Evolutionary conservation across 2,797 vertebrate genomes (phyloP).

Genomic region (Tiaroga cobitis): DNA sequence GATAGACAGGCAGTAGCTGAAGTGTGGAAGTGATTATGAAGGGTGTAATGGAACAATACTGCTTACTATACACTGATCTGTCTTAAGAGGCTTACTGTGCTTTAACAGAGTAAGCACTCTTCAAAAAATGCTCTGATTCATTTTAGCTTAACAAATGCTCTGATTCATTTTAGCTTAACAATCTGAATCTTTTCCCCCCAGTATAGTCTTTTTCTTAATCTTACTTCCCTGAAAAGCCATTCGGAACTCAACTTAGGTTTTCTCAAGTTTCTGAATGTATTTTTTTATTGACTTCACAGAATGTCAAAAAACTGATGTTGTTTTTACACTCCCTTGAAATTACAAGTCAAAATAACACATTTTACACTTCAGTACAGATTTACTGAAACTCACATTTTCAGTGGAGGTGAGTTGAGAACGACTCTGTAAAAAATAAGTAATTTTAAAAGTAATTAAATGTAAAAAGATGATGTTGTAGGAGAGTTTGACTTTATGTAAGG

Average conservation of each 20-base stretch:
- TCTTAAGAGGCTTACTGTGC: conserved; percentile 85
- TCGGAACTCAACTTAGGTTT: neutral
- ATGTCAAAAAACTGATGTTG: neutral
- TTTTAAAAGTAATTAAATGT: neutral
- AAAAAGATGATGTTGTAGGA: neutral
- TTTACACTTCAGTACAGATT: neutral
- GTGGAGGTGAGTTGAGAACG: neutral
- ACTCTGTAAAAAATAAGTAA: neutral
- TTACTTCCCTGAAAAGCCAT: neutral
- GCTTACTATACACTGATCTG: conserved; percentile 88
- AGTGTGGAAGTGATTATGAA: conserved; percentile 18
- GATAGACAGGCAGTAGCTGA: neutral
- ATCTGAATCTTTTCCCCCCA: neutral
- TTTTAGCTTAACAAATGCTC: neutral
- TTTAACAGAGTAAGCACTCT: conserved; percentile 61
- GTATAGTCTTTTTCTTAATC: neutral
- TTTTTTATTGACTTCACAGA: neutral
- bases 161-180: neutral
- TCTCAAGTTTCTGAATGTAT: neutral
- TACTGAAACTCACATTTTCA: neutral
- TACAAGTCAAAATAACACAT: neutral
- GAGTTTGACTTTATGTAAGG: neutral
- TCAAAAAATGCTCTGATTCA: neutral
- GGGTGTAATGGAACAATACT: conserved; percentile 20
- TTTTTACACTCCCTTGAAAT: neutral